Evolutionary conservation across 2,113 vertebrate genomes (phyloP).

Genomic region (Tursiops truncatus): DNA sequence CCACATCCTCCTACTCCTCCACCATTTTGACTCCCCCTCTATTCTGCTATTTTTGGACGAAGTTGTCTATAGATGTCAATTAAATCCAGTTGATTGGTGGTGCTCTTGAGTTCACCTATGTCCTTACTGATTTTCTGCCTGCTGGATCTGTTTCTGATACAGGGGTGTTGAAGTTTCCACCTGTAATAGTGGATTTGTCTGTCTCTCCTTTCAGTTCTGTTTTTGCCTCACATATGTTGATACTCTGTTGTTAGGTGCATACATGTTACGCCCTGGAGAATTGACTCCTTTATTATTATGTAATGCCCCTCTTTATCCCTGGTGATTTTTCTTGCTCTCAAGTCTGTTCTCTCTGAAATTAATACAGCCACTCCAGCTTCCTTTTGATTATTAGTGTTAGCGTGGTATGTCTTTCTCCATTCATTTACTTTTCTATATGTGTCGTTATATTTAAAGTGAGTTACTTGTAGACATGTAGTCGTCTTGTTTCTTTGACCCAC

Average conservation of each 20-base stretch:
- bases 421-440: background rate
- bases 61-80: background rate
- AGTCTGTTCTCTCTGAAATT: background rate
- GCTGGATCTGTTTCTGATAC: constrained; percentile 8
- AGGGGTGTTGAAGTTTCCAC: background rate
- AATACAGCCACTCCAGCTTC: background rate
- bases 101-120: background rate
- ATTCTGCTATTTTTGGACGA: background rate
- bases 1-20: too few relatives aligned
- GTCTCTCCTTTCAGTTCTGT: background rate
- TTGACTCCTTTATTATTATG: background rate
- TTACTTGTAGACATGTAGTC: background rate
- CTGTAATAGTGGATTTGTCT: background rate
- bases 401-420: background rate
- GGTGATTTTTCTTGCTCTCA: background rate
- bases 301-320: constrained; percentile 2
- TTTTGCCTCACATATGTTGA: background rate
- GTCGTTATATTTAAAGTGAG: background rate
- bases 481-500: background rate
- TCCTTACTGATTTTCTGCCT: constrained; percentile 20
- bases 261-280: background rate
- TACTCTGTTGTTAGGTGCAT: background rate
- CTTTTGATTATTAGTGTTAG: background rate
- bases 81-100: background rate
- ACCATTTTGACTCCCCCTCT: too few relatives aligned